Conservation (phyloP, 2,888 invertebrate genomes). For the Tetanocera ferruginea region DNA sequence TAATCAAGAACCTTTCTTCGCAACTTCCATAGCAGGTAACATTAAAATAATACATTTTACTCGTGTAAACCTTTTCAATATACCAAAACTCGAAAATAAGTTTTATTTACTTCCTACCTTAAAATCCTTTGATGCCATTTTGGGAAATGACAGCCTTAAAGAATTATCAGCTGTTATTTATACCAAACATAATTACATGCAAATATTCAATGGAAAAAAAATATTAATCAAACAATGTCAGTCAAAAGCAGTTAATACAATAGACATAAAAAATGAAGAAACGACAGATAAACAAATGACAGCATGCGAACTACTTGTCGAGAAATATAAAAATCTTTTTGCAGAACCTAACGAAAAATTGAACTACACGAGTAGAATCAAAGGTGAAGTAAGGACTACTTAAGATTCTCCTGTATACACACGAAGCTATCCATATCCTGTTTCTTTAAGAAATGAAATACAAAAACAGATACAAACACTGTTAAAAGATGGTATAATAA, state of each 20-base stretch:
- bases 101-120: conserved; percentile 33
- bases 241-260: conserved; percentile 27
- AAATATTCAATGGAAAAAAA: conserved; percentile 18
- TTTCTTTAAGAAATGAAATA: conserved; percentile 32
- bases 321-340: conserved; percentile 10
- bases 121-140: conserved; percentile 34
- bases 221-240: conserved; percentile 17
- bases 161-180: conserved; percentile 25
- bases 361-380: conserved; percentile 29
- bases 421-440: conserved; percentile 38
- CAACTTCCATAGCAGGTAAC: not conserved
- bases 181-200: conserved; percentile 9
- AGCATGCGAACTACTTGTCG: not conserved
- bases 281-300: not conserved
- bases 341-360: conserved; percentile 38
- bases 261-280: not conserved
- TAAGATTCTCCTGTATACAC: conserved; percentile 31
- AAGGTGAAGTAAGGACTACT: conserved; percentile 36
- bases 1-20: too few species aligned
- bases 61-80: conserved; percentile 15
- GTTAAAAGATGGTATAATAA: conserved; percentile 33
- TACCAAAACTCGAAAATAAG: conserved; percentile 9
- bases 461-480: conserved; percentile 35
- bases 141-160: too few species aligned
- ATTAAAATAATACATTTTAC: conserved; percentile 22